Conservation (phyloP, 2,113 vertebrate genomes). For the Xiphophorus couchianus region DNA sequence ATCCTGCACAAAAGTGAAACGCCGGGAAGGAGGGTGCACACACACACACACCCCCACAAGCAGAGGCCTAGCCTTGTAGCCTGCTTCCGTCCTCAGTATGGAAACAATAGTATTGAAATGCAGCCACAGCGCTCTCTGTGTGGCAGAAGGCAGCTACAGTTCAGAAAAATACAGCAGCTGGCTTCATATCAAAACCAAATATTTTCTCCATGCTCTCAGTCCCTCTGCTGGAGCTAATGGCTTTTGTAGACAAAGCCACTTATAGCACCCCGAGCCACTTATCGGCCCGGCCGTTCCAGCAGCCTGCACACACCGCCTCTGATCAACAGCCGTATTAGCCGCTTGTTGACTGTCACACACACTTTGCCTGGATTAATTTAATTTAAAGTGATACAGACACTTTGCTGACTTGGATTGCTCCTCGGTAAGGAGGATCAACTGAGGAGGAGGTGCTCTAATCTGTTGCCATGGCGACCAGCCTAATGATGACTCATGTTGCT, state of each 20-base stretch:
- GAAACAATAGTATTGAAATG: conserved; percentile 60
- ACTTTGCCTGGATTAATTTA: conserved; percentile 27
- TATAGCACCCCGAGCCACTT: conserved; percentile 43
- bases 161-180: conserved; percentile 19
- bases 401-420: conserved; percentile 32
- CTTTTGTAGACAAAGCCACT: conserved; percentile 44
- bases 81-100: conserved; percentile 41
- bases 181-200: conserved; percentile 34
- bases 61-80: not conserved
- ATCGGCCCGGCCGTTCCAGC: conserved; percentile 24
- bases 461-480: conserved; percentile 39
- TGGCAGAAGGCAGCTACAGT: conserved; percentile 17
- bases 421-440: conserved; percentile 62
- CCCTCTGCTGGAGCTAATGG: conserved; percentile 18
- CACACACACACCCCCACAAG: conserved; percentile 21
- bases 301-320: conserved; percentile 31
- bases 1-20: conserved; percentile 59
- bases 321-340: conserved; percentile 49
- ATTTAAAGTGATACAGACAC: conserved; percentile 49
- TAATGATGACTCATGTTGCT: conserved; percentile 7
- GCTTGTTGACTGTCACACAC: conserved; percentile 32
- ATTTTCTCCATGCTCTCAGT: not conserved
- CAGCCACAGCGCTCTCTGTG: not conserved
- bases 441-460: conserved; percentile 31
- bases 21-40: conserved; percentile 35